Evolutionary conservation across 2,888 invertebrate genomes (phyloP), one percentile per base, ranked within the genome.

Genomic region (Campoplex nolae): DNA sequence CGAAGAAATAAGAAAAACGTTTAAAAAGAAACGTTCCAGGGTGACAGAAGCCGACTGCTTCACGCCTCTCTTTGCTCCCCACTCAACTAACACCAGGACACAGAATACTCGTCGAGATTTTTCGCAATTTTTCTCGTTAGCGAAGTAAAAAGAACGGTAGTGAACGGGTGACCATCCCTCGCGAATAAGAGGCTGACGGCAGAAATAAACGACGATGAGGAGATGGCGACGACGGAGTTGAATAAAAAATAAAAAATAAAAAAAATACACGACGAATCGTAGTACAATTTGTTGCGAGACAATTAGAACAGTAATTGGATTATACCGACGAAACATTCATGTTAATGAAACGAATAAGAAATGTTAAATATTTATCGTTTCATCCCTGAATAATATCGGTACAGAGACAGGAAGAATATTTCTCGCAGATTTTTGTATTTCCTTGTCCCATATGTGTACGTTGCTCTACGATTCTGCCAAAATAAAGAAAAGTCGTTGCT

Each of bases 61-160:
- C 67, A 32, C n/a, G 48, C 48, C 35, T 51, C 23, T 51, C 38
- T 51, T 35, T 73, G 35, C 56, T 51, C 68, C 35, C 70, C n/a
- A 81, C 85, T 82, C 78, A 54, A 70, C 70, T 42, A 56, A 54
- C 23, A 74, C 62, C 48, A 32, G 79, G 51, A 54, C 32, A 54
- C 32, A 70, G 68, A 42, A 76, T 67, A 80, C 75, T 83, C 73
- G 83, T 83, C 76, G 83, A 86, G 86, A 83, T 83, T 86, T 81
- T 79, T 73, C 83, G 62, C 83, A 83, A 86, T 86, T 86, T 86
- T 86, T 83, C 86, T 86, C 86, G 83, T 86, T 86, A 86, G 71
- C 83, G 73, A 83, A 83, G 79, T 80, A 83, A 86, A 83, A 76
- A 80, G 71, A 83, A 77, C 38, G 70, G 18, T 16, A n/a, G 73